Conservation (phyloP, 2,888 invertebrate genomes). For the Limnephilus lunatus region DNA sequence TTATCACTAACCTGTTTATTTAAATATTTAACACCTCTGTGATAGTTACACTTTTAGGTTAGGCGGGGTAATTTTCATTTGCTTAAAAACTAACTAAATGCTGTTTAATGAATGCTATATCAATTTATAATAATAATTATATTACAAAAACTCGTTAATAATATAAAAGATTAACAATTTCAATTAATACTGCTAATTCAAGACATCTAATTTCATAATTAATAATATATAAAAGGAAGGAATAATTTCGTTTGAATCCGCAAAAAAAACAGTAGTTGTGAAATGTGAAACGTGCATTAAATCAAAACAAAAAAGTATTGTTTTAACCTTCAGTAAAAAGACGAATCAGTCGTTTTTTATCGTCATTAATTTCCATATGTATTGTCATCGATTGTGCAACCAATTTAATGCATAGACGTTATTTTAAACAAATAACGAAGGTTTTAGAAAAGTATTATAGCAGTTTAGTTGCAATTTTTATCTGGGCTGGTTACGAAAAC, state of each 20-base stretch:
- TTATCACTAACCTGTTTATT: not conserved
- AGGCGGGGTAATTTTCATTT: constrained; percentile 30
- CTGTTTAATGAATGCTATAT: not conserved
- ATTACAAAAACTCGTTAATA: not conserved
- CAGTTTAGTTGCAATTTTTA: not conserved
- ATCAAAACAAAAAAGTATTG: not conserved
- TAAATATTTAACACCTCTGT: not conserved
- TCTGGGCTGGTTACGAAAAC: not conserved
- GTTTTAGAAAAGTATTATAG: not conserved
- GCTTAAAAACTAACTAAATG: not conserved
- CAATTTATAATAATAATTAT: not conserved
- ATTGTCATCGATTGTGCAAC: not conserved
- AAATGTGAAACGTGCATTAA: not conserved
- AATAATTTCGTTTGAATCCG: not conserved
- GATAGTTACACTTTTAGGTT: constrained; percentile 34
- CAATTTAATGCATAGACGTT: not conserved
- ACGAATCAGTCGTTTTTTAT: not conserved
- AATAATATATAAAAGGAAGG: not conserved
- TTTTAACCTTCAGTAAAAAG: not conserved
- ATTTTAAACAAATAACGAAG: not conserved
- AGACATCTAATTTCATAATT: not conserved
- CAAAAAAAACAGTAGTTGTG: not conserved
- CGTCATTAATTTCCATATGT: not conserved
- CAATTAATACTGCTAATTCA: not conserved
- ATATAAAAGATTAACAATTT: not conserved